Conservation (phyloP, 1,140 invertebrate genomes). For the Saccostrea cuccullata region DNA sequence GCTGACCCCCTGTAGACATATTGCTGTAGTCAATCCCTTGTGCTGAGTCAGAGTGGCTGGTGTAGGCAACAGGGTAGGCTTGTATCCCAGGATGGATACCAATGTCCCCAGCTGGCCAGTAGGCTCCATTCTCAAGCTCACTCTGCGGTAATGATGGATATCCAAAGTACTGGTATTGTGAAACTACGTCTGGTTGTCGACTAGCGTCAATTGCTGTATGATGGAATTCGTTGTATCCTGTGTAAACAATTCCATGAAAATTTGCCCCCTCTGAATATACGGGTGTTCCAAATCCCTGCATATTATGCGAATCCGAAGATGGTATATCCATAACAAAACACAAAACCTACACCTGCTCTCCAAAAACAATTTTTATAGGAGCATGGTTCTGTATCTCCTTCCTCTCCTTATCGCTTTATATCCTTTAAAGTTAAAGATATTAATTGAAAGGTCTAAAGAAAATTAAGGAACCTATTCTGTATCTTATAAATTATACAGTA, state of each 20-base stretch:
- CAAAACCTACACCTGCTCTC: background rate
- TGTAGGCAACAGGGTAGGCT: background rate
- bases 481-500: background rate
- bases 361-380: background rate
- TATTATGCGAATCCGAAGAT: background rate
- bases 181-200: background rate
- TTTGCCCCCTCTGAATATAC: background rate
- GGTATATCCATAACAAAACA: background rate
- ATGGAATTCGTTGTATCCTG: background rate
- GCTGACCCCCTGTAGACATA: background rate
- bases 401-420: too few relatives aligned
- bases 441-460: too few relatives aligned
- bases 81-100: background rate
- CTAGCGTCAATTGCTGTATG: background rate
- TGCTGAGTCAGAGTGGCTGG: background rate
- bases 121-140: background rate
- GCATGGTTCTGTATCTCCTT: background rate
- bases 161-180: background rate
- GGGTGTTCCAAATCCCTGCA: background rate
- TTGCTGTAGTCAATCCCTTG: background rate
- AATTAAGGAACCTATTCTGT: background rate
- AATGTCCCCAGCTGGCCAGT: background rate
- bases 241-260: slow-evolving; percentile 2
- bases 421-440: too few relatives aligned
- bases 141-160: background rate